phyloP scores from a whole-genome alignment of 2,888 invertebrate species.

The Watsonalla binaria region DNA sequence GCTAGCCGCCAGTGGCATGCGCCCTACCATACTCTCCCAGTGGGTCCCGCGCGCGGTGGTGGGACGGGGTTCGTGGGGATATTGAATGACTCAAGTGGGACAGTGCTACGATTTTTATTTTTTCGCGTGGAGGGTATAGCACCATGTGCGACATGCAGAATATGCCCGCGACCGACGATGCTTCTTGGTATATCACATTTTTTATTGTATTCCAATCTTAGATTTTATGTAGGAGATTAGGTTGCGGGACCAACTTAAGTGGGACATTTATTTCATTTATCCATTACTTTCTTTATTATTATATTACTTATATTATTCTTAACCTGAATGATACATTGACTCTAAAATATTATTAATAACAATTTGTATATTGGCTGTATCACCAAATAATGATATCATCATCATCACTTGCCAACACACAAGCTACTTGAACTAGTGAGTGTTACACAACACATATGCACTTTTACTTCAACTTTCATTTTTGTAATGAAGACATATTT shows the following conservation, averaged over 20 bases:
- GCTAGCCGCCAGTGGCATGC: constrained; percentile 67
- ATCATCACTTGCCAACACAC: too few relatives aligned
- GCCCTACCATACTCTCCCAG: constrained; percentile 58
- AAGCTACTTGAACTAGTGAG: too few relatives aligned
- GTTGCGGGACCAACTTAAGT: neutral
- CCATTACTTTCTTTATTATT: neutral
- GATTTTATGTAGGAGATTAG: constrained; percentile 1
- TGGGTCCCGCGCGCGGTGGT: constrained; percentile 67
- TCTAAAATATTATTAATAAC: too few relatives aligned
- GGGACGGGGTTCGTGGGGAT: constrained; percentile 66
- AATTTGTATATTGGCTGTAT: too few relatives aligned
- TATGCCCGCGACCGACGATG: constrained; percentile 66
- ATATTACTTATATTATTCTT: neutral
- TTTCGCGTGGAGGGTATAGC: constrained; percentile 28
- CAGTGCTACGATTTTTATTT: constrained; percentile 41
- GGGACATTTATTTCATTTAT: neutral
- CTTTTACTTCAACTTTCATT: neutral
- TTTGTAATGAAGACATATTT: too few relatives aligned
- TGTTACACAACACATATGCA: neutral
- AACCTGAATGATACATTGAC: too few relatives aligned
- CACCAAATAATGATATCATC: too few relatives aligned
- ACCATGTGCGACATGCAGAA: constrained; percentile 75
- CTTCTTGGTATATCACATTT: constrained; percentile 58
- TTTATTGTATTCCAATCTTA: constrained; percentile 5
- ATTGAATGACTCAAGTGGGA: constrained; percentile 59